Conservation (phyloP, 1,140 invertebrate species). For the Hestina assimilis region DNA sequence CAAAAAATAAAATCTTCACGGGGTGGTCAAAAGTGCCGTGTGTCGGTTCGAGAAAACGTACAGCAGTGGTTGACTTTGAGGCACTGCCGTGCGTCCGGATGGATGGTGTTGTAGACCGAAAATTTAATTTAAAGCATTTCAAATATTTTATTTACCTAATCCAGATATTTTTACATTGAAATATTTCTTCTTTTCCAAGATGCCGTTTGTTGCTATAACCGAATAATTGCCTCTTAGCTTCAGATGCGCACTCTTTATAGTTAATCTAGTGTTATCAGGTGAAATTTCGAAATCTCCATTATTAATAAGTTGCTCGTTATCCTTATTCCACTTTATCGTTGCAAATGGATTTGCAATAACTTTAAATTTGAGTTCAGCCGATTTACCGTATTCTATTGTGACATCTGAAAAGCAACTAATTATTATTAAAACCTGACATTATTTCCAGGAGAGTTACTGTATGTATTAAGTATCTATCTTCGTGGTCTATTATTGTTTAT, state of each 20-base stretch:
- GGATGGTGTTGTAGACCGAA: no score
- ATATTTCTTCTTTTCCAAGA: not conserved
- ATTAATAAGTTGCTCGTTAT: not conserved
- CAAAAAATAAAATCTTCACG: no score
- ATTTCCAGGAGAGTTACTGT: no score
- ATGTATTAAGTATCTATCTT: no score
- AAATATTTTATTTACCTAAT: no score
- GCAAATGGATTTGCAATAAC: not conserved
- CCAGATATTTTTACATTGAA: slow-evolving; percentile 3
- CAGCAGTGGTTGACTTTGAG: no score
- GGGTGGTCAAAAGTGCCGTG: no score
- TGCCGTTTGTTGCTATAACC: not conserved
- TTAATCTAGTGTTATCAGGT: not conserved
- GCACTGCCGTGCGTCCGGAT: no score
- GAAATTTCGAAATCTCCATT: not conserved
- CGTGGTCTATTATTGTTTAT: no score
- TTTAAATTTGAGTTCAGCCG: not conserved
- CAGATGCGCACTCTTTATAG: not conserved
- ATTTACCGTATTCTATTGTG: not conserved
- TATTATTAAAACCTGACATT: not conserved
- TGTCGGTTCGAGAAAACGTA: no score
- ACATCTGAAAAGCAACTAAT: not conserved
- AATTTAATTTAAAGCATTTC: no score
- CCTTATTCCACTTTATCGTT: slow-evolving; percentile 1
- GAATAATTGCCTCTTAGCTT: slow-evolving; percentile 1